phyloP scores from a whole-genome alignment of 30 jellyfish, hydroid and myxozoan genomes.

The Aurelia sp. region DNA sequence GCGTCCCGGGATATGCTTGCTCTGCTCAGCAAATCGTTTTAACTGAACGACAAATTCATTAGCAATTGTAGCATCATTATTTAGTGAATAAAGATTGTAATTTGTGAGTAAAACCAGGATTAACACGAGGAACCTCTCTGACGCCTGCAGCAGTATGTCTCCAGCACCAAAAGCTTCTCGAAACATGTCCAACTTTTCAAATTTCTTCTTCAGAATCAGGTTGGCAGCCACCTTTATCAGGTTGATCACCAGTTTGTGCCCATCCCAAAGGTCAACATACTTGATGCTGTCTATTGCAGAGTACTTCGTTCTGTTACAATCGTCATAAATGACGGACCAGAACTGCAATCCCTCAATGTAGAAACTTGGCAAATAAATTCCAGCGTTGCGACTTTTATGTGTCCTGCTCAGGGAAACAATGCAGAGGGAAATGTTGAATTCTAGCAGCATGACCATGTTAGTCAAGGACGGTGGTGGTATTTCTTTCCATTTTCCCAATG shows the following conservation, averaged over 20 bases:
- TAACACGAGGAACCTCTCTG: constrained; percentile 35
- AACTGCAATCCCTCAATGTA: constrained; percentile 42
- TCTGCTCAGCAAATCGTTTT: not conserved
- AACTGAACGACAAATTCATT: not conserved
- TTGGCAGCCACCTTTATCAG: not conserved
- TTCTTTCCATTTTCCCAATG: not conserved
- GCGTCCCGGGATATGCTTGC: not conserved
- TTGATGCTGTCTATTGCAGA: constrained; percentile 31
- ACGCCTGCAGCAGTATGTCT: not conserved
- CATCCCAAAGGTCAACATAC: not conserved
- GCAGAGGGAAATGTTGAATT: constrained; percentile 39
- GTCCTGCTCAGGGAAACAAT: constrained; percentile 40
- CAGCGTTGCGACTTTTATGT: not conserved
- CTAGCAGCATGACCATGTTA: constrained; percentile 41
- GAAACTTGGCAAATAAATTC: constrained; percentile 30
- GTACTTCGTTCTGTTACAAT: constrained; percentile 6
- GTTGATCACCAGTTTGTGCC: not conserved
- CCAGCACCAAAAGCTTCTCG: constrained; percentile 23
- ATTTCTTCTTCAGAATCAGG: not conserved
- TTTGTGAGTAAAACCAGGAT: constrained; percentile 34
- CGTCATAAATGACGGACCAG: constrained; percentile 25
- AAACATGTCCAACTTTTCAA: constrained; percentile 1
- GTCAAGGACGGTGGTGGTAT: constrained; percentile 18
- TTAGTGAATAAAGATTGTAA: not conserved
- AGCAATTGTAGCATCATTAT: not conserved